Evolutionary conservation across 2,113 vertebrate genomes (phyloP), one percentile per base, ranked within the genome.

Genomic region (Acinonyx jubatus): DNA sequence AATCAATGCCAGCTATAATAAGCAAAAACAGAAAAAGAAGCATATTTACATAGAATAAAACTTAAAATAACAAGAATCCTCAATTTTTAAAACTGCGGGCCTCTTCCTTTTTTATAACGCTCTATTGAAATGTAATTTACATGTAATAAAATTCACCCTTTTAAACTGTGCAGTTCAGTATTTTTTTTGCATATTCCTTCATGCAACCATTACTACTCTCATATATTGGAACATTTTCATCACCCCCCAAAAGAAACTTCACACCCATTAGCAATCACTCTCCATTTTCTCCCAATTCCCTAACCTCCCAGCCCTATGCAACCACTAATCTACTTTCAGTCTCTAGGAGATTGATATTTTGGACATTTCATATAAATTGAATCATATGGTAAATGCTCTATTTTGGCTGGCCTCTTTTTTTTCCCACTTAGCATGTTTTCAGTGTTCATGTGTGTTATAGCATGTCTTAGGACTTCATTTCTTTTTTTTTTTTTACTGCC

Each of bases 1-100:
- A 95, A 96, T 81, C n/a, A 41, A 84, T 10, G 87, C 19, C 63
- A 93, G 80, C 66, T 91, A 89, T 74, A 97, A 96, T 33, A 96
- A 96, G 89, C 38, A 89, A 79, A 97, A 81, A 71, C 19, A 93
- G 29, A 45, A 92, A 80, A 88, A 78, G 65, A 94, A 79, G 33
- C 21, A 18, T 33, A 83, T 74, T 96, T 90, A 55, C 48, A 87
- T 65, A 86, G 76, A 95, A 94, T 96, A 85, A 89, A 82, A 88
- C 29, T 71, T 74, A 81, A 87, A 80, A 95, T 65, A 95, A 57
- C 36, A 85, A 91, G 19, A 91, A 45, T 86, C 8, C 18, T 96
- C 45, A 71, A 65, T 82, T 82, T 92, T 90, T 50, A 57, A 94
- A 95, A 89, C 18, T 15, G 41, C 7, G 45, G 15, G 19, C 38